A percentile compares a stretch with the other conserved stretches of the same genome.
phyloP scores from a whole-genome alignment of 1,140 invertebrate genomes.

The Lycorma delicatula region DNA sequence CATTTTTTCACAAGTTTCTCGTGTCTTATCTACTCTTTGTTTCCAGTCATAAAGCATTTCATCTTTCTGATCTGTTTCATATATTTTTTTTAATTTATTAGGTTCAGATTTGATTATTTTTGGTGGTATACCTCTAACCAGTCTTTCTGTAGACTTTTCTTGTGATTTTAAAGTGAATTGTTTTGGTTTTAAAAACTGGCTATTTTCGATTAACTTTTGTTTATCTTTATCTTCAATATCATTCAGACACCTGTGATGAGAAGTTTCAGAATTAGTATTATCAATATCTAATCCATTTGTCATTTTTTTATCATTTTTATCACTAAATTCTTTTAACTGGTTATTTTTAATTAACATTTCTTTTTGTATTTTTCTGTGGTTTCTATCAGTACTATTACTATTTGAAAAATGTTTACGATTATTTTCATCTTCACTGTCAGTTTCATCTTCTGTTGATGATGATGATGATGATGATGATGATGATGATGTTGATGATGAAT shows the following conservation, averaged over 20 bases:
- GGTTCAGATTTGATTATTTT: neutral
- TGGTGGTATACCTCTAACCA: neutral
- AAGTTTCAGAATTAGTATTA: no score
- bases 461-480: no score
- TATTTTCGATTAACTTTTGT: no score
- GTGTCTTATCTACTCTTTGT: conserved; percentile 13
- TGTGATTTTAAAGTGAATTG: neutral
- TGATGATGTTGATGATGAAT: neutral
- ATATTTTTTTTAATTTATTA: conserved; percentile 8
- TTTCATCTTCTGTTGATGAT: neutral
- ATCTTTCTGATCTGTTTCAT: conserved; percentile 11
- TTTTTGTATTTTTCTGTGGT: no score
- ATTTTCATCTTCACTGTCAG: neutral
- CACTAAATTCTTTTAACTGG: no score
- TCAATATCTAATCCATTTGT: no score
- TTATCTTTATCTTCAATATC: neutral
- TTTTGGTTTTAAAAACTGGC: no score
- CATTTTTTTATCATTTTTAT: no score
- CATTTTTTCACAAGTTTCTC: conserved; percentile 18
- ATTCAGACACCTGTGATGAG: no score
- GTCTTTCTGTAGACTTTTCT: conserved; percentile 8
- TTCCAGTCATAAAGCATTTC: conserved; percentile 15
- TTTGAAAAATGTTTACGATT: neutral
- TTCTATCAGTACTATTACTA: no score
- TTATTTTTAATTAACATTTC: no score